These are phyloP conservation scores for Erynnis tages DNA, from an alignment of 2,888 invertebrate species.

Conservation along the genomic window DNA sequence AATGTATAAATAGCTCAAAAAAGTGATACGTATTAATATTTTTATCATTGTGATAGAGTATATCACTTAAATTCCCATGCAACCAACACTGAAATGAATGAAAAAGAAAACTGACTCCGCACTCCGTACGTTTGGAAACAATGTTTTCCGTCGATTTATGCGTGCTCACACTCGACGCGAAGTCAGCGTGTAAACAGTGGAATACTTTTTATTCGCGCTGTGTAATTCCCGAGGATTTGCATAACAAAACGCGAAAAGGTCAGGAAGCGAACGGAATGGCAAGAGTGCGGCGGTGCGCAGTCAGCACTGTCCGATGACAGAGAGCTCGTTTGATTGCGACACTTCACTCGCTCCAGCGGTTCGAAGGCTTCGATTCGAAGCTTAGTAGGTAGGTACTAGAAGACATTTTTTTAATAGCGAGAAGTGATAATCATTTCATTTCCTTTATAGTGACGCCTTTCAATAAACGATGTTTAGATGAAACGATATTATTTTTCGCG, in stretches of 20 bases:
- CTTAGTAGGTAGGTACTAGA: too few relatives aligned
- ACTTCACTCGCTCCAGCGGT: conserved; percentile 44
- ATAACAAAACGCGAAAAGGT: conserved; percentile 80
- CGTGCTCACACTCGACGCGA: conserved; percentile 70
- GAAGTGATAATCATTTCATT: too few relatives aligned
- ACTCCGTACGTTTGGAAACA: conserved; percentile 20
- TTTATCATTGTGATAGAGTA: too few relatives aligned
- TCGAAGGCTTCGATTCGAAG: too few relatives aligned
- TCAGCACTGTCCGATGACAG: conserved; percentile 62
- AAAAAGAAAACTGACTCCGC: conserved; percentile 5
- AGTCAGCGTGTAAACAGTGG: conserved; percentile 75
- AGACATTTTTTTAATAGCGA: too few relatives aligned
- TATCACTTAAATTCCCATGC: too few relatives aligned
- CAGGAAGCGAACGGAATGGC: conserved; percentile 79
- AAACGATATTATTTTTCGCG: too few relatives aligned
- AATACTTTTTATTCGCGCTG: conserved; percentile 78
- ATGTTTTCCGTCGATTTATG: conserved; percentile 61
- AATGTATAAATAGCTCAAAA: too few relatives aligned
- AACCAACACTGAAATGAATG: not conserved
- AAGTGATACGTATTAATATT: too few relatives aligned
- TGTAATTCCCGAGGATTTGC: conserved; percentile 77
- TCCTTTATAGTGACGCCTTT: too few relatives aligned
- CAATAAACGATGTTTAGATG: too few relatives aligned
- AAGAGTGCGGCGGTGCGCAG: conserved; percentile 75
- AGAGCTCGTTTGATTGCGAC: conserved; percentile 41